Evolutionary conservation across 2,797 vertebrate genomes (phyloP), one percentile per base, ranked within the genome.

Genomic region (Galago senegalensis): DNA sequence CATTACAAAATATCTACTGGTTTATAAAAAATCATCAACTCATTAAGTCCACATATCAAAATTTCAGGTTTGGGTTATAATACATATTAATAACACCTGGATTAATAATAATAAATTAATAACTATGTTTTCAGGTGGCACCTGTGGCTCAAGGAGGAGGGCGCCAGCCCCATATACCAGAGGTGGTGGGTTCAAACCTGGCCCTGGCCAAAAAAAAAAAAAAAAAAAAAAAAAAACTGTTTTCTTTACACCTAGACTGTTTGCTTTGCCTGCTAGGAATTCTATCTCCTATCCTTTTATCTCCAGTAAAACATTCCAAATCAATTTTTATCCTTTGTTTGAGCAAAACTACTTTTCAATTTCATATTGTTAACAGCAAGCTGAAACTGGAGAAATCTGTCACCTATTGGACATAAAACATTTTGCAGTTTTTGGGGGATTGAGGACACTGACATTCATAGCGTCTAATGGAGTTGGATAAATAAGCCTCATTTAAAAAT

Each of bases 371-470:
- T 92, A 80, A 53, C 0, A 95, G 37, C 81, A 79, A 37, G 21
- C 17, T 89, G 61, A 91, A 91, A 53, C 23, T 37, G 69, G 53
- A 89, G 92, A 96, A 86, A 79, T n/a, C 4, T 60, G 25, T 49
- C 86, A 72, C 8, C 56, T 84, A 76, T 92, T 49, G 96, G 27
- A 81, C 60, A 91, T 49, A 75, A 93, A 88, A 93, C 5, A 37
- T 83, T 92, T 65, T 29, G 58, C 13, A 70, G 20, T 89, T 79
- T 79, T 7, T 56, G 11, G 34, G 5, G 8, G 46, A 83, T 4
- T 85, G 27, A n/a, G 79, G 70, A 89, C 7, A 86, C 63, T 76
- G 70, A 89, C 9, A 86, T 69, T 76, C 69, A 87, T 1, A 85
- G 37, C 94, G 65, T 49, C 90, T 60, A 53, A 31, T 61, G 65